These are phyloP conservation scores for Lepidocolaptes lacrymiger DNA, from an alignment of 2,797 vertebrate genomes.

Conservation along the genomic window DNA sequence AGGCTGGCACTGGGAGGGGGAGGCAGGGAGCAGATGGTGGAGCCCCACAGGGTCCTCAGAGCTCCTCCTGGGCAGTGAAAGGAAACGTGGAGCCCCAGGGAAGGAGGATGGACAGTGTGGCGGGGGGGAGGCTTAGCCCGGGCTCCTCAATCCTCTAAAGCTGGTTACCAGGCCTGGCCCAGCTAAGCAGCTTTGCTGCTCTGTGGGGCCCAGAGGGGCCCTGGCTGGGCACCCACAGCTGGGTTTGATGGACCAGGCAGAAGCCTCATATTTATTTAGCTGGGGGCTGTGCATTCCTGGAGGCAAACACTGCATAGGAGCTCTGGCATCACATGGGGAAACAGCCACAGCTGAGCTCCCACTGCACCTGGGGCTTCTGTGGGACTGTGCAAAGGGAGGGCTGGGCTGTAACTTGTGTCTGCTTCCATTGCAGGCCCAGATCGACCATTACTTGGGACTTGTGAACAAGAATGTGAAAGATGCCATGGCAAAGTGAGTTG, in stretches of 20 bases:
- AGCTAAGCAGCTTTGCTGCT: constrained; percentile 22
- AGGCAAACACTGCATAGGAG: not conserved
- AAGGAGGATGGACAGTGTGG: not conserved
- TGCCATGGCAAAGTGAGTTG: constrained; percentile 88
- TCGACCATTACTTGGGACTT: constrained; percentile 89
- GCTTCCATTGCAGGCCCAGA: constrained; percentile 81
- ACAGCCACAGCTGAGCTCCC: fast-evolving
- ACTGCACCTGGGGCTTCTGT: not conserved
- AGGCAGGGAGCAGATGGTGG: not conserved
- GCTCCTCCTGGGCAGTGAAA: not conserved
- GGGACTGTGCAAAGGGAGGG: not conserved
- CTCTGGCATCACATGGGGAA: not conserved
- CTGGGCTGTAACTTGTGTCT: not conserved
- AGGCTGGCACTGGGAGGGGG: not conserved
- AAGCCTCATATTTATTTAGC: not conserved
- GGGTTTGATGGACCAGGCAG: not conserved
- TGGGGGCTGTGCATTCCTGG: not conserved
- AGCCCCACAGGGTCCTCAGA: not conserved
- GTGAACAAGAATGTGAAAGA: constrained; percentile 91
- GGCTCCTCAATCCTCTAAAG: constrained; percentile 33
- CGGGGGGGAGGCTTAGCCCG: not conserved
- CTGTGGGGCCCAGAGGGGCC: fast-evolving
- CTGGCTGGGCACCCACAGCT: not conserved
- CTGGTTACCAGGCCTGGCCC: not conserved
- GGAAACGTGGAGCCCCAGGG: not conserved